Evolutionary conservation across 1,140 invertebrate species (phyloP), one percentile per base, ranked within the genome.

Genomic region (Drosophila cardini): DNA sequence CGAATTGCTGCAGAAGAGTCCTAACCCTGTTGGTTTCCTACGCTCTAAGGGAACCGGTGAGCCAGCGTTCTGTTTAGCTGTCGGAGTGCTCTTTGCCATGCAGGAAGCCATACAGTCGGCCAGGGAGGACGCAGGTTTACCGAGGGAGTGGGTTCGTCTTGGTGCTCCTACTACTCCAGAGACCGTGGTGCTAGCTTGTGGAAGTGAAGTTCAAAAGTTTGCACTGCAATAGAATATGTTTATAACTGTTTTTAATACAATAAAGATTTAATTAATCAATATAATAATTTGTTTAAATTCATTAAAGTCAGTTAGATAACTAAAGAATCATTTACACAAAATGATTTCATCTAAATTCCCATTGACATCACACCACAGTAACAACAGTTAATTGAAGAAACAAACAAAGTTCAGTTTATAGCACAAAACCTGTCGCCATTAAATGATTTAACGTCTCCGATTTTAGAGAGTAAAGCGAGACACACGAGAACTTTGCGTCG

Each of bases 1-100:
- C n/a, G 94, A 94, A 30, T 93, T 98, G 30, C 92, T 95, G 36
- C 94, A 94, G 79, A 96, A 97, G 89, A 94, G 94, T 13, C 93
- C 95, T 36, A 96, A 97, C 87, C 94, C 94, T 0, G 82, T 94
- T 4, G 94, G 95, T n/a, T 93, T 97, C 10, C 91, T 97, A 2
- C 93, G 96, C 11, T 96, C 96, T 0, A 97, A 97, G 94, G 96
- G 95, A 6, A 95, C 95, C 56, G 96, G 96, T n/a, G 97, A 97
- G 89, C 96, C 97, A 2, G 95, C 97, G 2, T 74, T 97, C 2
- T 96, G 96, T 78, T 92, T 96, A 89, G 93, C 94, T 11, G 93
- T 93, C 30, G 92, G 92, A 5, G 93, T 96, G 6, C 93, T 96
- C 45, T 94, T 96, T 76, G 97, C 97, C n/a, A 94, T 97, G 57